Evolutionary conservation across 2,113 vertebrate genomes (phyloP).

Genomic region (Orthonyx spaldingii): DNA sequence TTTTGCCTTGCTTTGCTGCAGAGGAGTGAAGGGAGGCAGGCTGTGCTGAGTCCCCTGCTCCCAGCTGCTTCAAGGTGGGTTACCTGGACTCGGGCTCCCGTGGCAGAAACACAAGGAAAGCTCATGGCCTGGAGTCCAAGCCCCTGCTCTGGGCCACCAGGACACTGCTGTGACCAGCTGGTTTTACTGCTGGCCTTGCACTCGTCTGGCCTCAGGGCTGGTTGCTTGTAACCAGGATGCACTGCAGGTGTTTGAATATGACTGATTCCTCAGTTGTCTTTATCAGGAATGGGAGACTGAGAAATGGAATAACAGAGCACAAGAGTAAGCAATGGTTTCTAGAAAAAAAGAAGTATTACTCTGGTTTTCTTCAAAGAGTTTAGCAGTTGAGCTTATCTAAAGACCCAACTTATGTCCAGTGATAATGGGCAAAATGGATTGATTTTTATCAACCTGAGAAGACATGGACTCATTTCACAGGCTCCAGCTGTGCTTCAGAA

Average conservation of each 20-base stretch:
- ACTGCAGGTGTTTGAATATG: not conserved
- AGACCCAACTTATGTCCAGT: not conserved
- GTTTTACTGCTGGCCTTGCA: not conserved
- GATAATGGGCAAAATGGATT: not conserved
- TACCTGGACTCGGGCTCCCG: not conserved
- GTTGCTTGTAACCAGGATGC: not conserved
- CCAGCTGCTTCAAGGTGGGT: fast-evolving
- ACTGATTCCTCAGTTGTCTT: not conserved
- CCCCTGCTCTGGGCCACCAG: not conserved
- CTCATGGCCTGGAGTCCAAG: not conserved
- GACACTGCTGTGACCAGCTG: not conserved
- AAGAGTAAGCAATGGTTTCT: not conserved
- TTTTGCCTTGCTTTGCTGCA: not conserved
- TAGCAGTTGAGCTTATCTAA: not conserved
- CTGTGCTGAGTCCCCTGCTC: not conserved
- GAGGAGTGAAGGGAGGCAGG: not conserved
- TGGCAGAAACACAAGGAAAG: not conserved
- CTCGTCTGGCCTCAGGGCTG: not conserved
- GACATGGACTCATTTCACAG: not conserved
- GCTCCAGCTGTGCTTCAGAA: not conserved
- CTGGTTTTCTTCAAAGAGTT: not conserved
- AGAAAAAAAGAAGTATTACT: not conserved
- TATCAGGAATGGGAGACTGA: not conserved
- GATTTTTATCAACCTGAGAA: not conserved
- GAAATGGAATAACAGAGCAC: not conserved